A percentile compares a stretch with the other conserved stretches of the same genome.
These are phyloP conservation scores for Camponotus fellah DNA, from an alignment of 2,888 invertebrate genomes.

Conservation along the genomic window DNA sequence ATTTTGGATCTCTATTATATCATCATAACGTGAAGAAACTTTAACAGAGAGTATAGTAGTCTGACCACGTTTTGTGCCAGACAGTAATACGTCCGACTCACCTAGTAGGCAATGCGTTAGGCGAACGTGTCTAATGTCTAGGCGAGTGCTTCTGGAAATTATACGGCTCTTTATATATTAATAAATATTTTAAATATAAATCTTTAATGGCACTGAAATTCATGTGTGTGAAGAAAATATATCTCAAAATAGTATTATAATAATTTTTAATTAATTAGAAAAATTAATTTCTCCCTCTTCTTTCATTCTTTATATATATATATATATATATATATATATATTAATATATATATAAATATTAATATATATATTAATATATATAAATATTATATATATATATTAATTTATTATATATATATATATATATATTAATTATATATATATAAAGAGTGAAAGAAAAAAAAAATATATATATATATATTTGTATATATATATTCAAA, in stretches of 20 bases:
- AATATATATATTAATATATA: no score
- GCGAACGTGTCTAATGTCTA: constrained; percentile 69
- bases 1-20: constrained; percentile 49
- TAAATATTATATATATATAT: no score
- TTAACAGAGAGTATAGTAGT: constrained; percentile 47
- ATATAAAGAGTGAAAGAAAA: no score
- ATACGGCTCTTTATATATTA: constrained; percentile 37
- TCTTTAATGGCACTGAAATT: background rate
- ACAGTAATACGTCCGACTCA: constrained; percentile 61
- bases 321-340: no score
- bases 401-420: no score
- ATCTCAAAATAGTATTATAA: background rate
- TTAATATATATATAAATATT: background rate
- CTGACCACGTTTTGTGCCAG: constrained; percentile 59
- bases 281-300: background rate
- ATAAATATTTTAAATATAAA: constrained; percentile 30
- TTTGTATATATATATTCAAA: background rate
- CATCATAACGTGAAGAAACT: constrained; percentile 62
- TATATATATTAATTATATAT: background rate
- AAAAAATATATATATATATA: no score
- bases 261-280: background rate
- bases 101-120: constrained; percentile 69
- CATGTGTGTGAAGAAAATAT: background rate
- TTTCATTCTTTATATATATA: background rate
- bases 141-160: constrained; percentile 61